Conservation (phyloP, 2,888 invertebrate genomes). For the Ectemnius cavifrons region DNA sequence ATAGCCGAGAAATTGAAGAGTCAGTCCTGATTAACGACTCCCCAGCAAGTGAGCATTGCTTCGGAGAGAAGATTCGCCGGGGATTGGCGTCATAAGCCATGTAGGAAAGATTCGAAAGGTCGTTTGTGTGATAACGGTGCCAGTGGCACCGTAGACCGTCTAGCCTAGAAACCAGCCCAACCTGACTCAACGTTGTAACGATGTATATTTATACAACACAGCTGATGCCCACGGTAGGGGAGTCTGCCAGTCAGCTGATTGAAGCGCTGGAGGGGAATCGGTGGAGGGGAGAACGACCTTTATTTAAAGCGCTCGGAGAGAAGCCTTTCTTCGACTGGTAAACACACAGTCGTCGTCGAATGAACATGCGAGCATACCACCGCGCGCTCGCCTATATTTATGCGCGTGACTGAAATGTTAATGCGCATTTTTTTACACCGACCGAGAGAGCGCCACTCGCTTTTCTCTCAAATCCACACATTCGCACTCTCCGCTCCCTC, state of each 20-base stretch:
- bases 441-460: too few relatives aligned
- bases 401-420: constrained; percentile 48
- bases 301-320: constrained; percentile 70
- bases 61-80: background rate
- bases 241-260: constrained; percentile 72
- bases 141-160: constrained; percentile 49
- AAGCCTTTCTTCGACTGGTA: constrained; percentile 66
- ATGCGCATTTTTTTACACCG: background rate
- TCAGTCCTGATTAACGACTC: too few relatives aligned
- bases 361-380: constrained; percentile 52
- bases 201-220: constrained; percentile 73
- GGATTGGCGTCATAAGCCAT: too few relatives aligned
- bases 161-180: constrained; percentile 69
- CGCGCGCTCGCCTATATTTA: constrained; percentile 22
- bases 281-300: constrained; percentile 70
- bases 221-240: constrained; percentile 60
- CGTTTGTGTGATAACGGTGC: constrained; percentile 57
- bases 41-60: background rate
- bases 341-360: constrained; percentile 58
- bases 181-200: constrained; percentile 70
- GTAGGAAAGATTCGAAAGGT: too few relatives aligned
- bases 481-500: too few relatives aligned
- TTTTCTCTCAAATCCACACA: too few relatives aligned
- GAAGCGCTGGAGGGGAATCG: constrained; percentile 68
- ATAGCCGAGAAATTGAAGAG: too few relatives aligned